Percentiles rank a stretch among this genome's conserved stretches.
These are phyloP conservation scores for Manduca sexta DNA, from an alignment of 1,140 invertebrate genomes.

Conservation along the genomic window DNA sequence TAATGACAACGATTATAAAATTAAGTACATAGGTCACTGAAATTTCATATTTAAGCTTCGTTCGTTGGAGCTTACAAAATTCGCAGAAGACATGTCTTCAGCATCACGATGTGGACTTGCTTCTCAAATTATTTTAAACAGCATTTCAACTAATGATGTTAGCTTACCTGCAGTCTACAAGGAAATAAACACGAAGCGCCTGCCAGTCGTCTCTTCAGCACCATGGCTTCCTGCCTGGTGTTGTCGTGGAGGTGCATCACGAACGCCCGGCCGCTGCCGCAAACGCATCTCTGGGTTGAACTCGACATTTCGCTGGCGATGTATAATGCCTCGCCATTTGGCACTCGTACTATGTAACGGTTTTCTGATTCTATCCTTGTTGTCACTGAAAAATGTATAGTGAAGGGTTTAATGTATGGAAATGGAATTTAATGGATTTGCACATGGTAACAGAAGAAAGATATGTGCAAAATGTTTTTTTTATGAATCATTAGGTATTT, in stretches of 20 bases:
- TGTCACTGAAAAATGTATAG: slow-evolving; percentile 57
- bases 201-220: slow-evolving; percentile 74
- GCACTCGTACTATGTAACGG: slow-evolving; percentile 76
- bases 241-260: slow-evolving; percentile 77
- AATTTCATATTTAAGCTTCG: too few species aligned
- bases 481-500: neutral
- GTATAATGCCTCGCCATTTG: slow-evolving; percentile 76
- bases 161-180: slow-evolving; percentile 57
- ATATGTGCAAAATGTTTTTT: neutral
- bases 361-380: slow-evolving; percentile 76
- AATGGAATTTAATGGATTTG: too few species aligned
- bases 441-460: too few species aligned
- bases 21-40: too few species aligned
- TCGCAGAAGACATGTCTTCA: too few species aligned
- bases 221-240: slow-evolving; percentile 77
- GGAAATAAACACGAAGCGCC: slow-evolving; percentile 63
- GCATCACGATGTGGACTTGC: too few species aligned
- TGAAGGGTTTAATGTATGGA: too few species aligned
- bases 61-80: too few species aligned
- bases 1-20: too few species aligned
- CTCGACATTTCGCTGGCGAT: slow-evolving; percentile 76
- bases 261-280: slow-evolving; percentile 75
- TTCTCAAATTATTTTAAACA: too few species aligned
- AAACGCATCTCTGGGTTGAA: slow-evolving; percentile 72
- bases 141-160: neutral